Evolutionary conservation across 2,797 vertebrate species (phyloP).

Genomic region (Phoebastria nigripes): DNA sequence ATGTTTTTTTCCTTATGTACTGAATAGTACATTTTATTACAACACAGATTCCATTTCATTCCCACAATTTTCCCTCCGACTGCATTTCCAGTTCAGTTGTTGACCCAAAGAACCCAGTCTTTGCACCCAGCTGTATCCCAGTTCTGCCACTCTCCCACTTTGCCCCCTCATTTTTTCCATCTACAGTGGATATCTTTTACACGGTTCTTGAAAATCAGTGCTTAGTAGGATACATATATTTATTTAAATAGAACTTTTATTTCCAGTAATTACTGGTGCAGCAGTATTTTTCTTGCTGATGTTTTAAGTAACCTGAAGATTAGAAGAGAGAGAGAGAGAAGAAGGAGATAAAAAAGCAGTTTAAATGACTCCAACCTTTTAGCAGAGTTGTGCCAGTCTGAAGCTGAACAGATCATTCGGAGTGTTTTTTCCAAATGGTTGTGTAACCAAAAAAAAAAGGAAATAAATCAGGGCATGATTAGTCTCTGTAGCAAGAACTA

Average conservation of each 20-base stretch:
- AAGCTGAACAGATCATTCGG: not conserved
- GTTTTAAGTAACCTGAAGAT: not conserved
- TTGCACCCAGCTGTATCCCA: not conserved
- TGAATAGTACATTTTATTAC: not conserved
- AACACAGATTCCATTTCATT: not conserved
- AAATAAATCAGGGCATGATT: constrained; percentile 27
- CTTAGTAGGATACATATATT: not conserved
- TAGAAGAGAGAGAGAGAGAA: not conserved
- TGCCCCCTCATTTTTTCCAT: not conserved
- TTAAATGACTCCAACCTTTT: not conserved
- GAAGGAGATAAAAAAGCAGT: not conserved
- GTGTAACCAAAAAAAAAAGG: not conserved
- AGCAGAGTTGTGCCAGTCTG: not conserved
- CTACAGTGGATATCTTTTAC: not conserved
- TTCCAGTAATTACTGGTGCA: not conserved
- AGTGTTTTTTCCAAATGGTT: constrained; percentile 2
- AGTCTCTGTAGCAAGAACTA: constrained; percentile 15
- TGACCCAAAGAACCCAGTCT: not conserved
- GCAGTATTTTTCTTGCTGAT: not conserved
- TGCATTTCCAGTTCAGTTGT: not conserved
- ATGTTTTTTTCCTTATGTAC: not conserved
- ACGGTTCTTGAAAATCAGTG: not conserved
- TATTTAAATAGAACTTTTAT: not conserved
- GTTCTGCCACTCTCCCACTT: not conserved
- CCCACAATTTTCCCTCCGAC: not conserved